Evolutionary conservation across 2,797 vertebrate genomes (phyloP), one percentile per base, ranked within the genome.

Genomic region (Sebastes hubbsi): DNA sequence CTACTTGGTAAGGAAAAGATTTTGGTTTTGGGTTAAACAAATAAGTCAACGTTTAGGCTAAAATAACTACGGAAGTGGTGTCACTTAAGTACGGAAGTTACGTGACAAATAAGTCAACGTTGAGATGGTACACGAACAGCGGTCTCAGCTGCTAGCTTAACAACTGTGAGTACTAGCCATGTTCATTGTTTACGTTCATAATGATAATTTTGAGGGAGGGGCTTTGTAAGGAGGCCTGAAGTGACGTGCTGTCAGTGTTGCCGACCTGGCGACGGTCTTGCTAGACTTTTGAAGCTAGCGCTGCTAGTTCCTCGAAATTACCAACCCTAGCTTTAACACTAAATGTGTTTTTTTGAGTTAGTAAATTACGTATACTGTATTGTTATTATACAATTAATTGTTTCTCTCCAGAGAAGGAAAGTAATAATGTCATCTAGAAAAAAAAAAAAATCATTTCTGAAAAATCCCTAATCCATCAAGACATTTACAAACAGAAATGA

Each of bases 1-100:
- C 46, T 49, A 49, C 20, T 36, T 34, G 20, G 30, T 62, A n/a
- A 27, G 14, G 25, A 16, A 59, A 29, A 0, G 2, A 59, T 60
- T 16, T 9, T 20, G 58, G 59, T 20, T 20, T 20, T 49, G 46
- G 18, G 46, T 52, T 8, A 52, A 42, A 42, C 38, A 52, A 52
- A 52, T 20, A n/a, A 52, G 0, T 20, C 0, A 52, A 52, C 1
- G 0, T 52, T 20, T 52, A 52, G 18, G 18, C 16, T 20, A 52
- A n/a, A 52, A 52, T 52, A 52, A 52, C 20, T n/a, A 4, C 3
- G 16, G 46, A 52, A 52, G 18, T 52, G 42, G 42, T 0, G 6
- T 46, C 16, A 46, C 0, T 46, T 46, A 52, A 52, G 46, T 52
- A 9, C 0, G 13, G 0, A 42, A 42, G 38, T 42, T 42, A 14